Evolutionary conservation across 2,797 vertebrate genomes (phyloP), one percentile per base, ranked within the genome.

Genomic region (Oryzias dopingdopingensis): DNA sequence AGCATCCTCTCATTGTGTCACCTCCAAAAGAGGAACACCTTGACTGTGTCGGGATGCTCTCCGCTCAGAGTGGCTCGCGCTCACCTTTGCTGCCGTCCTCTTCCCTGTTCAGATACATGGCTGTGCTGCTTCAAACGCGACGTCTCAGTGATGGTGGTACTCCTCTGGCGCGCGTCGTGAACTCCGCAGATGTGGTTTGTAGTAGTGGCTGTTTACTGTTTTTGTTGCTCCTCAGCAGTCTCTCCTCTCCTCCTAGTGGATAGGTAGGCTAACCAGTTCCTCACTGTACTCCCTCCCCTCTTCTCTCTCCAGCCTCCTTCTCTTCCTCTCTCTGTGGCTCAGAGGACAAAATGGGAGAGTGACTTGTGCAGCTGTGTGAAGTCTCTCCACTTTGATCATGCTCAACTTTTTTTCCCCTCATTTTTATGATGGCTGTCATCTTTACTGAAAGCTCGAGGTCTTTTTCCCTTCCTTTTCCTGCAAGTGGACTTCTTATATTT

Each of bases 71-170:
- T 67, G 67, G 40, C 54, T 72, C 77, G 70, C 75, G 55, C 84
- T 86, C 89, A 93, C 91, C 92, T 93, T 91, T 92, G 89, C 86
- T 86, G 52, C 76, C 87, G 82, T 89, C 88, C 82, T 92, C 91
- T 71, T 92, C 91, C 82, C 91, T 85, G 88, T 92, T 93, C 76
- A 93, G 85, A 92, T 93, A 92, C 92, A 93, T 93, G 92, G 87
- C 89, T 91, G 81, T 90, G 80, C 84, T 43, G 74, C 72, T 88
- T 84, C 70, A 81, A 51, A 66, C 24, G 14, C 73, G 77, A 81
- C 37, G 80, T 79, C 68, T 76, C 71, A n/a, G 12, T 37, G 18
- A 13, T 65, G 46, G 8, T 64, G 65, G 58, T 82, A 84, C 89
- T 89, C 85, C 85, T 74, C 75, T 40, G 77, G 74, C 52, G 77